These are phyloP conservation scores for Parotocinclus haroldoi DNA, from an alignment of 2,797 vertebrate genomes.

Conservation along the genomic window DNA sequence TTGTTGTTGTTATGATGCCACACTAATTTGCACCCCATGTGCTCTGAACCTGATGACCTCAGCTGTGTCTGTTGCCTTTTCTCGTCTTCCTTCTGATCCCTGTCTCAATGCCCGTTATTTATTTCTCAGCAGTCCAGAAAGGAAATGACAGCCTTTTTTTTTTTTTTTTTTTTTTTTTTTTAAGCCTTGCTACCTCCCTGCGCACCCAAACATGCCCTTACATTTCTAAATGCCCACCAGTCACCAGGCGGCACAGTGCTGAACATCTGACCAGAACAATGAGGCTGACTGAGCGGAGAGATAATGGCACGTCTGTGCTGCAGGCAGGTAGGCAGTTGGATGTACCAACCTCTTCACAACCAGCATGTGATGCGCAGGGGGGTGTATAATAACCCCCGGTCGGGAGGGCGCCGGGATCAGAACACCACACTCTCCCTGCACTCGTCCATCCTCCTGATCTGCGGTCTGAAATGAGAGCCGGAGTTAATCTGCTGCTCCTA, in stretches of 20 bases:
- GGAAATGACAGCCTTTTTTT: neutral
- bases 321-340: constrained; percentile 64
- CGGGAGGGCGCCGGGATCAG: constrained; percentile 24
- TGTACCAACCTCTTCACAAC: constrained; percentile 58
- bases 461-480: constrained; percentile 60
- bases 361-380: constrained; percentile 65
- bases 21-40: too few species aligned
- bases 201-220: constrained; percentile 2
- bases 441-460: constrained; percentile 14
- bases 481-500: constrained; percentile 53
- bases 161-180: neutral
- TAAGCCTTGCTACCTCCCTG: neutral
- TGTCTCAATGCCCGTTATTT: too few species aligned
- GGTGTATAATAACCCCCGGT: constrained; percentile 61
- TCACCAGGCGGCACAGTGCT: constrained; percentile 47
- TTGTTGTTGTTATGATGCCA: too few species aligned
- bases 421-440: constrained; percentile 26
- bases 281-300: constrained; percentile 58
- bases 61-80: too few species aligned
- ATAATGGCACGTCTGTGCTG: constrained; percentile 71
- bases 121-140: neutral
- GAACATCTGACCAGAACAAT: constrained; percentile 68
- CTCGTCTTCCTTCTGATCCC: too few species aligned
- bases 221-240: constrained; percentile 26
- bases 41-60: too few species aligned